Evolutionary conservation across 2,888 invertebrate genomes (phyloP), one percentile per base, ranked within the genome.

Genomic region (Acrocyrtus sp.): DNA sequence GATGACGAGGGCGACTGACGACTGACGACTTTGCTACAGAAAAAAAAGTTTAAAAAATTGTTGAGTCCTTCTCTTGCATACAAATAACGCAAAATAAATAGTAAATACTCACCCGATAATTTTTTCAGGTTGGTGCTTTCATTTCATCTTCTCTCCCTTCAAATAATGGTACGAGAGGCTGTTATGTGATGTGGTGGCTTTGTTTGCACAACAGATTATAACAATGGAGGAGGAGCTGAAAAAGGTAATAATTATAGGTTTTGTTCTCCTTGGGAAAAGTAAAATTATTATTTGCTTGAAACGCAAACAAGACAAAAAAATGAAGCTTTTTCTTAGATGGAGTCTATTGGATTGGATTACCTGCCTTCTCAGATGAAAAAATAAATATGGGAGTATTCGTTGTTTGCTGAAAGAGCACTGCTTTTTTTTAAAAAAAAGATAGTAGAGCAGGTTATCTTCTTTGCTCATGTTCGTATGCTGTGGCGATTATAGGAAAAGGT

Each of bases 121-220:
- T 34, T 43, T 43, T 19, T 26, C 65, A 54, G 26, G 15, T 6
- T 56, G 39, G 61, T 27, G 54, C 58, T 67, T 67, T 57, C 50
- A n/a, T n/a, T n/a, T n/a, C n/a, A n/a, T n/a, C n/a, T n/a, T n/a
- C n/a, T n/a, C n/a, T n/a, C n/a, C n/a, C n/a, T n/a, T n/a, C n/a
- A n/a, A n/a, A n/a, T n/a, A n/a, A n/a, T n/a, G n/a, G n/a, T n/a
- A n/a, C n/a, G n/a, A 45, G 10, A 51, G 39, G 19, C 50, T 22
- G 24, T 26, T 26, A 43, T 26, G 19, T 48, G 48, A 34, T 54
- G 58, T 57, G 57, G 67, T 58, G 57, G 67, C 51, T 67, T 78
- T 78, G 76, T 78, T 78, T 78, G 76, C 57, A 68, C 75, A 75
- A 74, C 66, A 75, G 69, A 76, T 78, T 78, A n/a, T n/a, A 76